Percentiles rank a stretch among this genome's conserved stretches.
phyloP scores from a whole-genome alignment of 2,888 invertebrate genomes.

The Crossocerus cetratus region DNA sequence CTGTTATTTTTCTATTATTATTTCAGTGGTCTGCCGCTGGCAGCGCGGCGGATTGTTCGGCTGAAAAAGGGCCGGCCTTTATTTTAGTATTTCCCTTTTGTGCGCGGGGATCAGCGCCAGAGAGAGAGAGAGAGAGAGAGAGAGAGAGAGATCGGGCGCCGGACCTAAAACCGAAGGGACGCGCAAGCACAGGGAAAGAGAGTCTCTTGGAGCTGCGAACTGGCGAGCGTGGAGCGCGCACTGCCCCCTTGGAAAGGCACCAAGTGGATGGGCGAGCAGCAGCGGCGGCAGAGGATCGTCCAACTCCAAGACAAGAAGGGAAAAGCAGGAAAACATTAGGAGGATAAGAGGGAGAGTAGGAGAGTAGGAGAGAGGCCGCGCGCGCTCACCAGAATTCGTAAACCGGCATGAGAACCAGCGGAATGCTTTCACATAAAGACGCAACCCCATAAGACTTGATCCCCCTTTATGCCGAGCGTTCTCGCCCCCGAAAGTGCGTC shows the following conservation, averaged over 20 bases:
- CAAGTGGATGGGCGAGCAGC: not conserved
- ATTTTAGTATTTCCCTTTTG: conserved; percentile 43
- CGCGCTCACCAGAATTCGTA: conserved; percentile 67
- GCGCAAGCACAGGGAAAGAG: conserved; percentile 53
- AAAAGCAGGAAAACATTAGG: not conserved
- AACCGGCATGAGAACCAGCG: conserved; percentile 70
- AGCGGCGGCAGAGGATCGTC: not conserved
- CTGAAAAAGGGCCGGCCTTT: conserved; percentile 23
- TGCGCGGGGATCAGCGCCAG: conserved; percentile 21
- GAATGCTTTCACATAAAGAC: conserved; percentile 75
- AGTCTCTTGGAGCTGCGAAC: conserved; percentile 3
- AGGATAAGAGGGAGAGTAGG: conserved; percentile 10
- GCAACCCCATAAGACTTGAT: conserved; percentile 70
- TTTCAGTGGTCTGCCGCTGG: conserved; percentile 18
- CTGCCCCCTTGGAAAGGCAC: no score
- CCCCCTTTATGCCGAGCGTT: conserved; percentile 66
- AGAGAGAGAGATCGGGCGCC: no score
- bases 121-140: no score
- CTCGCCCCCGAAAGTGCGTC: conserved; percentile 64
- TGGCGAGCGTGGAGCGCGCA: not conserved
- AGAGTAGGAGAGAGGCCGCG: conserved; percentile 50
- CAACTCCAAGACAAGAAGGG: not conserved
- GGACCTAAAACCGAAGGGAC: conserved; percentile 46
- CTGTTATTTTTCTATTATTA: conserved; percentile 38
- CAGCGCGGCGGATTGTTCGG: conserved; percentile 20